Percentiles rank a stretch among this genome's conserved stretches.
Conservation (phyloP, 2,797 vertebrate species). For the Sebastes umbrosus region DNA sequence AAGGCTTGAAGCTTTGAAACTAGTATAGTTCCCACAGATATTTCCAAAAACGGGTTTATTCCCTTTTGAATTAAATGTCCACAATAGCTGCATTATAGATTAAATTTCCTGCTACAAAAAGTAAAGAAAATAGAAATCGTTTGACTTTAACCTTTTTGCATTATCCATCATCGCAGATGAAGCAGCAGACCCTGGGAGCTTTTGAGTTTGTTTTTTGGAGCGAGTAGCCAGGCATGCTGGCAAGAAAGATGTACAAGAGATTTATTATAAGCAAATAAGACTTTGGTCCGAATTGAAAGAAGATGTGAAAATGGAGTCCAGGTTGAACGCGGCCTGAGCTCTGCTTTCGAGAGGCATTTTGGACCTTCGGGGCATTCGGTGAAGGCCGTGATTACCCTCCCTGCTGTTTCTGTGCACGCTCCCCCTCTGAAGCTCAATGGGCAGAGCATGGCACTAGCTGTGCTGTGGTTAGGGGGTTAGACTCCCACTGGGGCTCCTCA, state of each 20-base stretch:
- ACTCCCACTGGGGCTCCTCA: slow-evolving; percentile 59
- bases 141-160: slow-evolving; percentile 6
- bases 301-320: slow-evolving; percentile 69
- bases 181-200: slow-evolving; percentile 11
- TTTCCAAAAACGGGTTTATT: background rate
- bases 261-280: slow-evolving; percentile 51
- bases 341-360: slow-evolving; percentile 44
- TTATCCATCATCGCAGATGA: slow-evolving; percentile 24
- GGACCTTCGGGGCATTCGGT: slow-evolving; percentile 49
- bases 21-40: background rate
- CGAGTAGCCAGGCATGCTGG: slow-evolving; percentile 19
- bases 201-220: slow-evolving; percentile 29
- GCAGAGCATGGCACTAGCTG: slow-evolving; percentile 56
- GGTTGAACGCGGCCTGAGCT: slow-evolving; percentile 55
- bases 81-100: slow-evolving; percentile 1
- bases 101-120: background rate
- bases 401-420: slow-evolving; percentile 58
- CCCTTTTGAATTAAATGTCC: background rate
- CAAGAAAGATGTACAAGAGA: slow-evolving; percentile 44
- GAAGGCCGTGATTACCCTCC: slow-evolving; percentile 47
- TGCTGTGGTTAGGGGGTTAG: slow-evolving; percentile 57
- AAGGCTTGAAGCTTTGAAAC: background rate
- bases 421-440: slow-evolving; percentile 58
- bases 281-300: slow-evolving; percentile 65
- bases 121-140: background rate